Base-by-base conservation (phyloP, 2,113 vertebrate species). In the Tinamus guttatus region DNA sequence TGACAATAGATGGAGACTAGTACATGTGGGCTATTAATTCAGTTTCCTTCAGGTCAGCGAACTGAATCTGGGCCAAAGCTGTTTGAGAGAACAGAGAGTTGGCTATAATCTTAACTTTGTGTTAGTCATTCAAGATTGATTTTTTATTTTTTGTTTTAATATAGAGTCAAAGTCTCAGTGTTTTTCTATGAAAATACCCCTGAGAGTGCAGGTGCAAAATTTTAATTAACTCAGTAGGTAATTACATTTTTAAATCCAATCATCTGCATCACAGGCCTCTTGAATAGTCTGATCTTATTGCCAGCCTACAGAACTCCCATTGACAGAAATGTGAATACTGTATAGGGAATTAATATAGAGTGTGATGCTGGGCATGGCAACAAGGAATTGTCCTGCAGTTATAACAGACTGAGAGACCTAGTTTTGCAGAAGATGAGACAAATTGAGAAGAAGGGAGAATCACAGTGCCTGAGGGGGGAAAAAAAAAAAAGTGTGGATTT, bases 221-320 rank as follows among this genome's bases (percentile, higher is more conserved):
- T 94, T 96, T 94, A 93, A 94, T 95, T 96, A 95, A 88, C 84
- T 91, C 5, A 2, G 63, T 68, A 77, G 30, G 38, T 75, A 94
- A 95, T 92, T 93, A 58, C 30, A 54, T 58, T 79, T 89, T 96
- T 87, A 24, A 20, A 34, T 89, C 56, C 80, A 36, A 71, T 84
- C 38, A 71, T 84, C 38, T 84, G 30, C 32, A 54, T 95, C 87
- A 58, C 38, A 62, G 15, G n/a, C 9, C 11, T 73, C 67, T 90
- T 91, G 58, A 79, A 79, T 88, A 90, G 92, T 94, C 58, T 52
- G 2, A 25, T 85, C 27, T 89, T 7, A 3, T 60, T 81, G 75
- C 85, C 60, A 68, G 89, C 49, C 68, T 95, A 51, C 36, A 81
- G 41, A 90, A 76, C 24, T 51, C 24, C 19, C 9, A 69, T 40